Conservation (phyloP, 1,140 invertebrate genomes). For the Mamestra configurata region DNA sequence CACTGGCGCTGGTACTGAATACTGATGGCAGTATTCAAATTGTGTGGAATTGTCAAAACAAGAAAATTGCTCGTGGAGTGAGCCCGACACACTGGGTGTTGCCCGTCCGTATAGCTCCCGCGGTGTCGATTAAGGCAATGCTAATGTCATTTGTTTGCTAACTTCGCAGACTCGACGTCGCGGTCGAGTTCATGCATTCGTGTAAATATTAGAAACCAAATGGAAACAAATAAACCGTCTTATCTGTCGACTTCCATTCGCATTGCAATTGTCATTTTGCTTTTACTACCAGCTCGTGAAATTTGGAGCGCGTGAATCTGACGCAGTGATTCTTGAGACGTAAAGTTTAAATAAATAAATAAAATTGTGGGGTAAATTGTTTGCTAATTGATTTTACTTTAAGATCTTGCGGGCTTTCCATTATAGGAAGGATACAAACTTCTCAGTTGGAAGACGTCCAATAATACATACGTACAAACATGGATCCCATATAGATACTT, state of each 20-base stretch:
- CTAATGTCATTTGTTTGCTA: conserved; percentile 78
- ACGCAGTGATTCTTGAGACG: conserved; percentile 4
- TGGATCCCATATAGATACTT: no score
- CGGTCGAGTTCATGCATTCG: conserved; percentile 55
- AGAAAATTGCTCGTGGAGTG: conserved; percentile 67
- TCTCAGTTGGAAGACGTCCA: background rate
- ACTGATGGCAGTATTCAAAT: conserved; percentile 69
- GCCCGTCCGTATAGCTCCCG: conserved; percentile 62
- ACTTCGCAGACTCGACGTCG: conserved; percentile 68
- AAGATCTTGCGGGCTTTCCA: background rate
- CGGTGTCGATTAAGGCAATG: conserved; percentile 75
- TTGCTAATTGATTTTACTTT: background rate
- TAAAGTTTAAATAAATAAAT: no score
- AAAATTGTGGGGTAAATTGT: conserved; percentile 3
- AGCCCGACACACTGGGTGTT: conserved; percentile 51
- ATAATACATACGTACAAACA: background rate
- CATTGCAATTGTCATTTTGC: conserved; percentile 47
- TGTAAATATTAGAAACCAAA: conserved; percentile 62
- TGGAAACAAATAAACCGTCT: conserved; percentile 57
- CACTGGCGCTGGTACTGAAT: conserved; percentile 66
- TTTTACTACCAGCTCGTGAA: conserved; percentile 16
- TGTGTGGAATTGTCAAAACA: conserved; percentile 68
- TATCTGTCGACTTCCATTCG: conserved; percentile 60
- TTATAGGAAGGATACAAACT: background rate
- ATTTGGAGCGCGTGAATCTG: conserved; percentile 22